Evolutionary conservation across 1,140 invertebrate species (phyloP).

Genomic region (Plutomurus gul): DNA sequence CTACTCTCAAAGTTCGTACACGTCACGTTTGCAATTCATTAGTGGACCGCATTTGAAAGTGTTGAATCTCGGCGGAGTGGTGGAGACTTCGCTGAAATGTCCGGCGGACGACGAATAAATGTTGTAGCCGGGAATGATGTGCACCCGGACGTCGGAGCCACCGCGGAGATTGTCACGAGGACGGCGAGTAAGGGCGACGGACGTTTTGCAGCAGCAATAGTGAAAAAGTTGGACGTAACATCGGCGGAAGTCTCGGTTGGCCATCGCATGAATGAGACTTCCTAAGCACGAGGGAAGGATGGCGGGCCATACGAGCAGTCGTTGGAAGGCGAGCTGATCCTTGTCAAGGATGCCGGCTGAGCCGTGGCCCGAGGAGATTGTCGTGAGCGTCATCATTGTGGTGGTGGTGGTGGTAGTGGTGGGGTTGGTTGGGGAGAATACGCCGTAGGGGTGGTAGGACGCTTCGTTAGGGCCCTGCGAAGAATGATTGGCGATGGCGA

Average conservation of each 20-base stretch:
- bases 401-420: neutral
- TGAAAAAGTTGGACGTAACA: conserved; percentile 78
- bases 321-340: conserved; percentile 33
- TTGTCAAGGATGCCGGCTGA: neutral
- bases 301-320: conserved; percentile 50
- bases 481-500: conserved; percentile 31
- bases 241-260: conserved; percentile 57
- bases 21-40: conserved; percentile 48
- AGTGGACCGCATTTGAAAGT: conserved; percentile 48
- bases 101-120: conserved; percentile 71
- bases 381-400: neutral
- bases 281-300: conserved; percentile 51
- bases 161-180: conserved; percentile 61
- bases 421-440: neutral
- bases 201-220: conserved; percentile 82
- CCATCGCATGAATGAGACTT: conserved; percentile 50
- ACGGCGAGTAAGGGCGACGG: conserved; percentile 70
- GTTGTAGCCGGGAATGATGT: conserved; percentile 75
- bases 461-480: neutral
- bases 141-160: conserved; percentile 72
- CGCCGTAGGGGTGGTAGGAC: neutral
- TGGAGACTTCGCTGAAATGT: conserved; percentile 55
- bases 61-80: conserved; percentile 42
- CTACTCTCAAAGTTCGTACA: conserved; percentile 50
- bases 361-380: neutral